Base-by-base conservation (phyloP, 2,113 vertebrate genomes). In the Peromyscus californicus region DNA sequence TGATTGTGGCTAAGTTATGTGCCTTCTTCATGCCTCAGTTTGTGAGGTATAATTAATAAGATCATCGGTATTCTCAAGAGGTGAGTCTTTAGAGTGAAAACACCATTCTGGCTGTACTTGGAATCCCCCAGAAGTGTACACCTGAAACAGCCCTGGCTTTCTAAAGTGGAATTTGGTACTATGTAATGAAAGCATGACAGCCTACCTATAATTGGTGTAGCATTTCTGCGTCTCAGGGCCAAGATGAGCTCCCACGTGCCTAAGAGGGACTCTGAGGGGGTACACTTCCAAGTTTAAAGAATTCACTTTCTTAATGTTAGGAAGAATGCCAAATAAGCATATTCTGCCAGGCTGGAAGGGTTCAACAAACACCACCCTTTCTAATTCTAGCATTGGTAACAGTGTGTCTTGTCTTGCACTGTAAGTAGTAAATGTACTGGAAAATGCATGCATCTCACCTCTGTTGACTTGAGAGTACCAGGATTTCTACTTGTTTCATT, bases 1-100 rank as follows among this genome's bases (percentile, higher is more conserved):
- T 67, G 29, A 80, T 86, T 89, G 69, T 91, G 84, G 72, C 29
- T 70, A 89, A 90, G 42, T 19, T 79, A 29, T 75, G 93, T 91
- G 78, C 39, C 42, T 31, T 96, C 78, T 85, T 22, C 36, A 7
- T 82, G 70, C 85, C 59, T 93, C 8, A 29, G 5, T 57, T 80
- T 76, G 3, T 89, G 65, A 72, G 74, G 48, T n/a, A 59, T 2
- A 93, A 76, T 33, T 84, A 63, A 51, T 72, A n/a, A 19, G 17
- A 61, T 79, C 54, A 61, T 3, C 36, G 6, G 11, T 84, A 7
- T 61, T 87, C 59, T 95, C 42, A 33, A 84, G 54, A 70, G 12
- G 39, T 67, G 51, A 15, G 19, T 69, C 48, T 91, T 89, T 67
- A 90, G 76, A 12, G 54, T 87, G 67, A 78, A 45, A 97, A 13